phyloP scores from a whole-genome alignment of 1,140 invertebrate genomes.

The Penaeus vannamei region DNA sequence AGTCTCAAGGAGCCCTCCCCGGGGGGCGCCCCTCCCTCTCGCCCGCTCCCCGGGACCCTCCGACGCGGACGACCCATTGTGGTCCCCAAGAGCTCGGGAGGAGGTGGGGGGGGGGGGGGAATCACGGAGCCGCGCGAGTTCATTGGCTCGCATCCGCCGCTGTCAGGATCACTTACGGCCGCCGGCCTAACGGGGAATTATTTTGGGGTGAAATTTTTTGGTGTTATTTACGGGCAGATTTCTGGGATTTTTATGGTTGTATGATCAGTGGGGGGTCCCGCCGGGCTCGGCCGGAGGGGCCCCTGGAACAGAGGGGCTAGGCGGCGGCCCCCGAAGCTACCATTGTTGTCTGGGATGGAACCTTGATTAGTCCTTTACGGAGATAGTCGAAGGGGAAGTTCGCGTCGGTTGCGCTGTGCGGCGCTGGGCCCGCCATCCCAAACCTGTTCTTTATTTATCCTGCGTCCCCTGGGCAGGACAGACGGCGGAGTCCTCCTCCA shows the following conservation, averaged over 20 bases:
- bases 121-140: constrained; percentile 18
- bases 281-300: not conserved
- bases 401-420: constrained; percentile 11
- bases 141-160: constrained; percentile 30
- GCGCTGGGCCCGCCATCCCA: not conserved
- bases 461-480: too few species aligned
- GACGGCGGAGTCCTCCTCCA: too few species aligned
- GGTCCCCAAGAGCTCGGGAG: constrained; percentile 7
- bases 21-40: not conserved
- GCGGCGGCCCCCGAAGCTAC: not conserved
- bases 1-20: constrained; percentile 8
- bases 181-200: not conserved
- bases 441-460: too few species aligned
- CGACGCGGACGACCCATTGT: constrained; percentile 39
- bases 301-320: not conserved
- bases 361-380: constrained; percentile 55
- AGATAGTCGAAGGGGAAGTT: constrained; percentile 25
- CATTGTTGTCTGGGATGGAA: constrained; percentile 45
- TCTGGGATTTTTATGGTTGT: constrained; percentile 53
- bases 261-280: constrained; percentile 33
- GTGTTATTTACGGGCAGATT: constrained; percentile 49
- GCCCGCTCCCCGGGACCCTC: not conserved
- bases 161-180: constrained; percentile 40
- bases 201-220: not conserved
- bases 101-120: not conserved